Evolutionary conservation across 2,113 vertebrate species (phyloP).

Genomic region (Aythya baeri): DNA sequence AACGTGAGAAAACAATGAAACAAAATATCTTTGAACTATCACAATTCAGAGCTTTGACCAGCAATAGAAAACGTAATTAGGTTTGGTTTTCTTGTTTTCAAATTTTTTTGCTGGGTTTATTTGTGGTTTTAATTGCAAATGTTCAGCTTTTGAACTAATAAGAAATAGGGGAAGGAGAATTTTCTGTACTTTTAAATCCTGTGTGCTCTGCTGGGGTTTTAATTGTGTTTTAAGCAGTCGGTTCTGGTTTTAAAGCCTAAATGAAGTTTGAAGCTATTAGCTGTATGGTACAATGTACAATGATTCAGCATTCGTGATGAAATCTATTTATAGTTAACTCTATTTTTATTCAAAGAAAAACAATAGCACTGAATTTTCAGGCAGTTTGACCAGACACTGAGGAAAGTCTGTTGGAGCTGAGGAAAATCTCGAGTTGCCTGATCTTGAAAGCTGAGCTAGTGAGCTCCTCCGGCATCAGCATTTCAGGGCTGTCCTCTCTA

Average conservation of each 20-base stretch:
- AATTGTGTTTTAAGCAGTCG: not conserved
- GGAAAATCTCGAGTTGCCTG: not conserved
- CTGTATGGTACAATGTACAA: constrained; percentile 10
- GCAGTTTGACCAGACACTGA: not conserved
- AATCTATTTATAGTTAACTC: constrained; percentile 37
- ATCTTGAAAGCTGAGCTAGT: not conserved
- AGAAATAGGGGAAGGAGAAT: not conserved
- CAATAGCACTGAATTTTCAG: constrained; percentile 58
- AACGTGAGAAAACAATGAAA: not conserved
- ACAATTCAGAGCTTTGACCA: not conserved
- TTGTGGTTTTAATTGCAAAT: not conserved
- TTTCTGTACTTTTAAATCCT: not conserved
- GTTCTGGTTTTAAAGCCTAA: not conserved
- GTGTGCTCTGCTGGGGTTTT: not conserved
- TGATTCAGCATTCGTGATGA: constrained; percentile 51
- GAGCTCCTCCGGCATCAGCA: not conserved
- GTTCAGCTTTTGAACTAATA: not conserved
- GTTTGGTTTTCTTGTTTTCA: not conserved
- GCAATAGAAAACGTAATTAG: not conserved
- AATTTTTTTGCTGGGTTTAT: not conserved
- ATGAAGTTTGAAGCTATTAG: constrained; percentile 32
- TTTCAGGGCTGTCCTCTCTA: not conserved
- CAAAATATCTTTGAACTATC: not conserved
- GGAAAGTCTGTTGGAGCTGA: not conserved
- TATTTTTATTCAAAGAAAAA: constrained; percentile 61